Percentiles rank a stretch among this genome's conserved stretches.
These are phyloP conservation scores for Cynaeus angustus DNA, from an alignment of 2,888 invertebrate genomes.

Conservation along the genomic window DNA sequence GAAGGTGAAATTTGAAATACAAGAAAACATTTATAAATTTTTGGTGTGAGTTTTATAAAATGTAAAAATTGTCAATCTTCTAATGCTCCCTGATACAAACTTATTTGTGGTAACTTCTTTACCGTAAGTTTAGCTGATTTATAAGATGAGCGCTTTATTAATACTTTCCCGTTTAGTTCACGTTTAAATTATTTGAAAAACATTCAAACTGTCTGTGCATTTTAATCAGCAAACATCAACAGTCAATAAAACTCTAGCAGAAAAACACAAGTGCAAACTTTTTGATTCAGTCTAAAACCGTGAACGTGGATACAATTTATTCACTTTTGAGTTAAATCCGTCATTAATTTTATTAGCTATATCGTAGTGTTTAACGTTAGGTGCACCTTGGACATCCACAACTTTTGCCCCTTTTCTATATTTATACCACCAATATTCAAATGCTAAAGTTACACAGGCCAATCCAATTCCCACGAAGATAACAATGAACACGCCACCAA, in stretches of 20 bases:
- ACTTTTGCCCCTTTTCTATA: constrained; percentile 78
- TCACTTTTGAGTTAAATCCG: constrained; percentile 32
- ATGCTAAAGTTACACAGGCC: constrained; percentile 91
- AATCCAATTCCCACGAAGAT: constrained; percentile 96
- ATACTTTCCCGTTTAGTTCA: too few relatives aligned
- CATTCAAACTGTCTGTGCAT: too few relatives aligned
- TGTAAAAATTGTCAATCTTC: too few relatives aligned
- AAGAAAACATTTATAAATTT: too few relatives aligned
- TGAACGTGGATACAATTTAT: constrained; percentile 49
- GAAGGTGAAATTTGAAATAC: too few relatives aligned
- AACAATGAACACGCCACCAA: constrained; percentile 98
- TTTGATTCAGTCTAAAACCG: constrained; percentile 35
- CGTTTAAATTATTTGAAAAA: too few relatives aligned
- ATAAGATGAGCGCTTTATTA: too few relatives aligned
- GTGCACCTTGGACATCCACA: constrained; percentile 78
- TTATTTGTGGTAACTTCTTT: too few relatives aligned
- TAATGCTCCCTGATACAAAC: too few relatives aligned
- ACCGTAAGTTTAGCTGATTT: too few relatives aligned
- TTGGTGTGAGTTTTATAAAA: too few relatives aligned
- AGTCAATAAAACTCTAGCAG: neutral
- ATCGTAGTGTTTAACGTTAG: constrained; percentile 21
- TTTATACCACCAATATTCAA: constrained; percentile 97
- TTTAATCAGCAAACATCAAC: neutral
- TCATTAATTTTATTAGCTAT: constrained; percentile 30
- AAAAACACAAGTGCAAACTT: constrained; percentile 19